Conservation (phyloP, 2,797 vertebrate genomes). For the Limosa lapponica region DNA sequence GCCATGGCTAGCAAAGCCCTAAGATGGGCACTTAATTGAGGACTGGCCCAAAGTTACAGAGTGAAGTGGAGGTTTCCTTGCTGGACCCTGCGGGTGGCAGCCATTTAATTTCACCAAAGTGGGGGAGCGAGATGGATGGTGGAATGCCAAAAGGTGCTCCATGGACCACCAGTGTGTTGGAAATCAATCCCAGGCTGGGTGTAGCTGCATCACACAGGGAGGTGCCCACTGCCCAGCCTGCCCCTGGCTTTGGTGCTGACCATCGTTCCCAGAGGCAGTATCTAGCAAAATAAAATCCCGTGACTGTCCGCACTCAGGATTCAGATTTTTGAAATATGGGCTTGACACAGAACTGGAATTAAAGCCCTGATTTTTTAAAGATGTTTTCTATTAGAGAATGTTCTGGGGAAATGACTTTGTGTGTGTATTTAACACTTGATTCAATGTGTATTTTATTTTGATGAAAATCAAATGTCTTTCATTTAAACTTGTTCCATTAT, state of each 20-base stretch:
- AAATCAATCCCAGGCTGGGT: not conserved
- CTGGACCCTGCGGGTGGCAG: not conserved
- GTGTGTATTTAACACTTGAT: not conserved
- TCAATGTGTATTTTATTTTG: constrained; percentile 14
- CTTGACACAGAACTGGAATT: not conserved
- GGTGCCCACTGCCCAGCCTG: not conserved
- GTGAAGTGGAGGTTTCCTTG: not conserved
- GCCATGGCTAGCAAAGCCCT: not conserved
- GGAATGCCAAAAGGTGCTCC: not conserved
- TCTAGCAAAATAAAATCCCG: not conserved
- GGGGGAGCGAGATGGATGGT: not conserved
- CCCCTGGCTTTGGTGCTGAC: not conserved
- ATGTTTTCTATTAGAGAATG: not conserved
- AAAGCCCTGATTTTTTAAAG: not conserved
- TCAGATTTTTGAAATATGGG: not conserved
- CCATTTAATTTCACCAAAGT: not conserved
- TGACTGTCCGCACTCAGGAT: accelerated
- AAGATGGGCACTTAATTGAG: accelerated
- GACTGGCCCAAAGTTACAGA: not conserved
- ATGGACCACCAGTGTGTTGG: accelerated
- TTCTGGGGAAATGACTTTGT: not conserved
- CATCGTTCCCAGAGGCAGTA: not conserved
- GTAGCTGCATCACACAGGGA: not conserved
- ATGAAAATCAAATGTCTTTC: not conserved
- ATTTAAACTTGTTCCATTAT: not conserved